Evolutionary conservation across 1,140 invertebrate species (phyloP).

Genomic region (Zaprionus vittiger): DNA sequence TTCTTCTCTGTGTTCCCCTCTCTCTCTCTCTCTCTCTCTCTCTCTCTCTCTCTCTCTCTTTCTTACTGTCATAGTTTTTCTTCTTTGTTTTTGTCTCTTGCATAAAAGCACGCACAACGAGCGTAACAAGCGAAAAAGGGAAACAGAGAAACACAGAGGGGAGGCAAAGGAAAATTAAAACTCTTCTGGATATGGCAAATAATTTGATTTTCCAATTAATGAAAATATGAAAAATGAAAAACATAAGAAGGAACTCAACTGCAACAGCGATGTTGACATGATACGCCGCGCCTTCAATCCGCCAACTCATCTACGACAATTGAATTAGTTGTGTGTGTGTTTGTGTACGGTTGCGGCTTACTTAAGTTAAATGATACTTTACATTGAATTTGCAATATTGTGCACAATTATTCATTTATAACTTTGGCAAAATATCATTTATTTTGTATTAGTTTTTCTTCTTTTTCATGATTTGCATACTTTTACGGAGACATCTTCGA

Average conservation of each 20-base stretch:
- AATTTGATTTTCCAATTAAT: slow-evolving; percentile 55
- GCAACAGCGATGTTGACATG: neutral
- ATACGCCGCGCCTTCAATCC: neutral
- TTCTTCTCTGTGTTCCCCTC: neutral
- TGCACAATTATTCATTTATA: too few species aligned
- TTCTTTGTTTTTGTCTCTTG: neutral
- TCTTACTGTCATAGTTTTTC: too few species aligned
- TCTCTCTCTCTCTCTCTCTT: neutral
- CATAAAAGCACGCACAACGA: neutral
- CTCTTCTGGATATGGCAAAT: slow-evolving; percentile 35
- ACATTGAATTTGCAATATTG: too few species aligned
- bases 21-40: neutral
- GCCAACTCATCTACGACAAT: slow-evolving; percentile 8
- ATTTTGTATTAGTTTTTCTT: too few species aligned
- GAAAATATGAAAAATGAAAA: slow-evolving; percentile 35
- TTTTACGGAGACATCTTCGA: too few species aligned
- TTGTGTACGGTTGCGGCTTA: neutral
- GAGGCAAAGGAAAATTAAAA: slow-evolving; percentile 25
- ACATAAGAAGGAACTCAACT: slow-evolving; percentile 19
- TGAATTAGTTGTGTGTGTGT: slow-evolving; percentile 7
- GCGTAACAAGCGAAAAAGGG: neutral
- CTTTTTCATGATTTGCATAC: too few species aligned
- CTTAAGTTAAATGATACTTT: neutral
- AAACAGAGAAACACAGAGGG: too few species aligned
- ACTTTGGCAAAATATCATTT: too few species aligned